Conservation (phyloP, 2,113 vertebrate species). For the Oreochromis niloticus region DNA sequence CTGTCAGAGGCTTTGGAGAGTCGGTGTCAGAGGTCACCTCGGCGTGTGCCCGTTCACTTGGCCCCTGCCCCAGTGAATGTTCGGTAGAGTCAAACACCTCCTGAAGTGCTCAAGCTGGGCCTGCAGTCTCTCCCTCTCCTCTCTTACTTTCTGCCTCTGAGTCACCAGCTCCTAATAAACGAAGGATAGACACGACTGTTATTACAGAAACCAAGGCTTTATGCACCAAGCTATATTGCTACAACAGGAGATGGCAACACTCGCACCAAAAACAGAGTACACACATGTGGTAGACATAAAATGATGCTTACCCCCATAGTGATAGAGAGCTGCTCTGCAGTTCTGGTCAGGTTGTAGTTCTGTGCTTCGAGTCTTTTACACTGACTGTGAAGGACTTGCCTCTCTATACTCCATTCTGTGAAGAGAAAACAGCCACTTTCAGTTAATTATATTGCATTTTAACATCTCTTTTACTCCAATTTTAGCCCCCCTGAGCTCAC, state of each 20-base stretch:
- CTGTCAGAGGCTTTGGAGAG: background rate
- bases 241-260: background rate
- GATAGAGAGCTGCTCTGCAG: constrained; percentile 90
- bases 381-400: constrained; percentile 90
- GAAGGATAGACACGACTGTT: background rate
- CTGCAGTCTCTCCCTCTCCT: constrained; percentile 90
- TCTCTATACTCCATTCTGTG: constrained; percentile 88
- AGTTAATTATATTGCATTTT: background rate
- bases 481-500: background rate
- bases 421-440: background rate
- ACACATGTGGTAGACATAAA: fast-evolving
- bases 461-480: background rate
- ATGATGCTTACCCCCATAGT: constrained; percentile 86
- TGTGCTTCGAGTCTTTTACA: constrained; percentile 91
- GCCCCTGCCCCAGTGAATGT: constrained; percentile 84
- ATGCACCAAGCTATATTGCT: background rate
- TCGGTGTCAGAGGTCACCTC: constrained; percentile 65
- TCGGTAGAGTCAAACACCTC: constrained; percentile 94
- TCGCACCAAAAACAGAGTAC: background rate
- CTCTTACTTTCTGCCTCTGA: constrained; percentile 90
- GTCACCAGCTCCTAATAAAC: constrained; percentile 81
- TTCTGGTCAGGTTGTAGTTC: constrained; percentile 89
- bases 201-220: background rate
- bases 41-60: constrained; percentile 88
- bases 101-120: constrained; percentile 96